phyloP scores from a whole-genome alignment of 2,888 invertebrate species.

The Dasysyrphus albostriatus region DNA sequence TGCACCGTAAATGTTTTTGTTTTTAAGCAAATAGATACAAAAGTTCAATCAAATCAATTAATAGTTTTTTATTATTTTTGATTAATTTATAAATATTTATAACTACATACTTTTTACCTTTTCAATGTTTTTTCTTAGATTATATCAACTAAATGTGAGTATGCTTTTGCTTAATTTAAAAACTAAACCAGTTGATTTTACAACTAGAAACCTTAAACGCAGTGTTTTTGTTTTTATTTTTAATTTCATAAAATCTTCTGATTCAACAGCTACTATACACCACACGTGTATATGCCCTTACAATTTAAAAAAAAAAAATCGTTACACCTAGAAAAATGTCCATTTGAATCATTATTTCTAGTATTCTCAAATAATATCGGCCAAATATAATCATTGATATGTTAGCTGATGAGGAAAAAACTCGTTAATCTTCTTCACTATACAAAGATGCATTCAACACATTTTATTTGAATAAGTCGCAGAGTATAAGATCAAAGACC shows the following conservation, averaged over 20 bases:
- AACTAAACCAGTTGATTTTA: not conserved
- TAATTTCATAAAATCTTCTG: not conserved
- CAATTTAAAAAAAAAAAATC: not conserved
- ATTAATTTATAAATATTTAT: too few relatives aligned
- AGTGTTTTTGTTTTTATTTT: not conserved
- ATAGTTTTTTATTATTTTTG: too few relatives aligned
- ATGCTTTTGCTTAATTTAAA: too few relatives aligned
- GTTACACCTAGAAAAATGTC: slow-evolving; percentile 27
- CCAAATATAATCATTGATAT: slow-evolving; percentile 44
- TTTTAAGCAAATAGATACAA: too few relatives aligned
- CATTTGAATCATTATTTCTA: slow-evolving; percentile 35
- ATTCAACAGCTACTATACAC: not conserved
- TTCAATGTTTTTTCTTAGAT: too few relatives aligned
- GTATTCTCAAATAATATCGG: slow-evolving; percentile 27
- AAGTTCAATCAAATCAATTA: too few relatives aligned
- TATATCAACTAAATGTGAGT: too few relatives aligned
- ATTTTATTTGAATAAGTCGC: slow-evolving; percentile 63
- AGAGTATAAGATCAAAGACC: slow-evolving; percentile 58
- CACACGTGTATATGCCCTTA: slow-evolving; percentile 3
- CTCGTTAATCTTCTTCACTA: slow-evolving; percentile 64
- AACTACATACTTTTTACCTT: too few relatives aligned
- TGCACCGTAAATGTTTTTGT: too few relatives aligned
- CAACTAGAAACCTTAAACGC: not conserved
- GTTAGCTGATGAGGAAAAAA: slow-evolving; percentile 50
- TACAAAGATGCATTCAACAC: slow-evolving; percentile 54